These are phyloP conservation scores for Chymomyza procnemis DNA, from an alignment of 2,888 invertebrate genomes.

Conservation along the genomic window DNA sequence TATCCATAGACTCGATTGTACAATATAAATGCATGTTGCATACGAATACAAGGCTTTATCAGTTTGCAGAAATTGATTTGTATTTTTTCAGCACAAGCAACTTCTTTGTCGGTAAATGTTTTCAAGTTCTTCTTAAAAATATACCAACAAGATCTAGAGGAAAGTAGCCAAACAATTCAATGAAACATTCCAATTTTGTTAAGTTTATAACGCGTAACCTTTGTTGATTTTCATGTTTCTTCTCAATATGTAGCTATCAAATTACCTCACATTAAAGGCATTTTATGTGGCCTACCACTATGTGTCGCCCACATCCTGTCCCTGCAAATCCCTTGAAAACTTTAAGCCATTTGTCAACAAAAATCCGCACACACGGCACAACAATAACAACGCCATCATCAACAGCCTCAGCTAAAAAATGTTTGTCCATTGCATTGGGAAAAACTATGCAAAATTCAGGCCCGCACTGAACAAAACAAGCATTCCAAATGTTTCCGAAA, in stretches of 20 bases:
- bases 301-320: conserved; percentile 6
- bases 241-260: conserved; percentile 3
- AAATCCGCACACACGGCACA: background rate
- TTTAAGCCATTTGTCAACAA: conserved; percentile 64
- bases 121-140: background rate
- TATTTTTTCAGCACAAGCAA: background rate
- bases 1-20: background rate
- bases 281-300: conserved; percentile 4
- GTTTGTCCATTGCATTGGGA: background rate
- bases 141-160: background rate
- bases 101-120: background rate
- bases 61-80: background rate
- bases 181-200: too few species aligned
- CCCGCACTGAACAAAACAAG: conserved; percentile 6
- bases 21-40: background rate
- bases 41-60: background rate
- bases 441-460: conserved; percentile 47
- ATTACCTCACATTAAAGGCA: conserved; percentile 35
- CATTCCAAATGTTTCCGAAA: conserved; percentile 5
- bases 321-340: conserved; percentile 3
- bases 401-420: background rate
- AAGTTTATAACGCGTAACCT: background rate
- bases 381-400: conserved; percentile 3
- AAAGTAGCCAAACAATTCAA: too few species aligned
- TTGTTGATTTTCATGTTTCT: background rate